Base-by-base conservation (phyloP, 2,888 invertebrate genomes). In the Eupithecia pulchellata region DNA sequence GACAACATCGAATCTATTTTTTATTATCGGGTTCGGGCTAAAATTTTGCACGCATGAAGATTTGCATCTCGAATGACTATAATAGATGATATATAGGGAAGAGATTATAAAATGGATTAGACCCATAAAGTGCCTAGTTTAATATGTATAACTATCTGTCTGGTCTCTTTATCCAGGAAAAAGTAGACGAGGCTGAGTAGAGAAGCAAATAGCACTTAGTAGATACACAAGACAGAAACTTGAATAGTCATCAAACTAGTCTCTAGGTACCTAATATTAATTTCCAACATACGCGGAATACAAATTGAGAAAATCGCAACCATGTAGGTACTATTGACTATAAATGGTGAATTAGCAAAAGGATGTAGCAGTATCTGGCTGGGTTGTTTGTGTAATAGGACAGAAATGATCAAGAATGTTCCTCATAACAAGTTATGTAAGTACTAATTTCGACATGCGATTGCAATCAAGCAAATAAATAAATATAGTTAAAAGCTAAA, bases 341-440 rank as follows among this genome's bases (percentile, higher is more conserved):
- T 72, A 72, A 72, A 72, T 72, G 63, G 69, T 64, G 60, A 65
- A 72, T 66, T 64, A 61, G 52, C 72, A 66, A 69, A 30, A 66
- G 65, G 69, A 72, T 72, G 66, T 64, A 20, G 29, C 64, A 69
- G 32, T 64, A 25, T 47, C 36, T 68, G 39, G 42, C 36, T 62
- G 52, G 34, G 58, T 34, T 34, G 32, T 65, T 68, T 68, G 62
- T 66, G 65, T 63, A 68, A 72, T 58, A 6, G 17, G 36, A 57
- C 58, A 66, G 66, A 66, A 65, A 58, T 60, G 8, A 29, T 17
- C 34, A 62, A 65, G 39, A 29, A 29, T 27, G 42, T 42, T 42
- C 13, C 61, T 11, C 52, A 60, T 63, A 66, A 58, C 47, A 47
- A 68, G 62, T 47, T 52, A 42, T 25, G 61, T 55, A 68, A n/a